phyloP scores from a whole-genome alignment of 2,797 vertebrate genomes.

The Synaphobranchus kaupii region DNA sequence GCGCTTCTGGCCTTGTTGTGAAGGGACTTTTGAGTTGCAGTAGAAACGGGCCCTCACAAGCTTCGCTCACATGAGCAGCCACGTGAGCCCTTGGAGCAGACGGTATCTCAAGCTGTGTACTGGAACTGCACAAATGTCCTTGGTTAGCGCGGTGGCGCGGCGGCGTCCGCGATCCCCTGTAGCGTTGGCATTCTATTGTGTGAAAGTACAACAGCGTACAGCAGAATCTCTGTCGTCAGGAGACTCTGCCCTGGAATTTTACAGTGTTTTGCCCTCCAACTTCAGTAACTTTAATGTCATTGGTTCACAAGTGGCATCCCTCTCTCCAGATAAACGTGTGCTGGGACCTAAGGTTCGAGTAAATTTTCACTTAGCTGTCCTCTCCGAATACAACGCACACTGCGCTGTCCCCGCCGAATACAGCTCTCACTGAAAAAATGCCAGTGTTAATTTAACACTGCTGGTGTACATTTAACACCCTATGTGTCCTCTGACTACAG shows the following conservation, averaged over 20 bases:
- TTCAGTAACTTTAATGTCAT: not conserved
- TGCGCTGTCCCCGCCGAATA: not conserved
- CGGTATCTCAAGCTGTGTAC: constrained; percentile 30
- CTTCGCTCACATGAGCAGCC: not conserved
- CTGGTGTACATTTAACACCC: too few species aligned
- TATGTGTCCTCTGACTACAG: too few species aligned
- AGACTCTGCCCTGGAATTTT: constrained; percentile 8
- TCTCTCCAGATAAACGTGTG: not conserved
- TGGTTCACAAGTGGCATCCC: not conserved
- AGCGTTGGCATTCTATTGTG: constrained; percentile 36
- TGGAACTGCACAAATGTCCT: constrained; percentile 25
- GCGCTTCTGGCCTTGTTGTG: not conserved
- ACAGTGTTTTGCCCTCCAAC: constrained; percentile 23
- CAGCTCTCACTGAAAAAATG: not conserved
- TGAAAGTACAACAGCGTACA: constrained; percentile 11
- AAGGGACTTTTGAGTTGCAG: not conserved
- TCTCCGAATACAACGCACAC: not conserved
- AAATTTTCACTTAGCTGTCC: not conserved
- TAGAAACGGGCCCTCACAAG: not conserved
- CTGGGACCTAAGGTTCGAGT: not conserved
- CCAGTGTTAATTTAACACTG: too few species aligned
- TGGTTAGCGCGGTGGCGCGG: not conserved
- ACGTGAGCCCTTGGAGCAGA: constrained; percentile 27
- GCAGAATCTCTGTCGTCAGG: constrained; percentile 16
- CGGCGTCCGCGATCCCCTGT: constrained; percentile 20